Evolutionary conservation across 1,140 invertebrate genomes (phyloP).

Genomic region (Saxidomus purpurata): DNA sequence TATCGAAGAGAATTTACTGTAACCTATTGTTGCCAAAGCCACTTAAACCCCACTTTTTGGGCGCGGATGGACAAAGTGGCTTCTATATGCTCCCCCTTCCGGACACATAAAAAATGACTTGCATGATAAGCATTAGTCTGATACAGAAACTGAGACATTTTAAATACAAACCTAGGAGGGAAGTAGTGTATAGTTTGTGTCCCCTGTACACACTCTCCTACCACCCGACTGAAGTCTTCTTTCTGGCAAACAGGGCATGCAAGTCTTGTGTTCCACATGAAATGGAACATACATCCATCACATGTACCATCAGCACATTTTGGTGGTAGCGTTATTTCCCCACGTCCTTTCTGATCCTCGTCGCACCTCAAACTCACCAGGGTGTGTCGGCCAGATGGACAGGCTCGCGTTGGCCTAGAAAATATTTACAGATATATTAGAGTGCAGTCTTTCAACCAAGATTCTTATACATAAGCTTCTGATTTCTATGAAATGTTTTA

Average conservation of each 20-base stretch:
- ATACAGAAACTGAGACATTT: neutral
- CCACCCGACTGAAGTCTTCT: conserved; percentile 86
- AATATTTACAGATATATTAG: no score
- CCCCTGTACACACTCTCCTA: conserved; percentile 88
- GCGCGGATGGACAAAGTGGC: no score
- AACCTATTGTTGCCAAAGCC: no score
- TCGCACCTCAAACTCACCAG: conserved; percentile 87
- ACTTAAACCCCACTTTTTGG: no score
- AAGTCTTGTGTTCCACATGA: conserved; percentile 87
- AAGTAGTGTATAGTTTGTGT: conserved; percentile 88
- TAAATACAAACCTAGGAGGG: conserved; percentile 86
- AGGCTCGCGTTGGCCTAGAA: conserved; percentile 87
- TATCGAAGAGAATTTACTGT: no score
- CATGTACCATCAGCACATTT: conserved; percentile 90
- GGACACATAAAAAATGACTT: no score
- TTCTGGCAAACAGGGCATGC: conserved; percentile 88
- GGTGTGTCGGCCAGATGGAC: conserved; percentile 88
- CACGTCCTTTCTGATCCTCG: conserved; percentile 84
- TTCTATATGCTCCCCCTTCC: no score
- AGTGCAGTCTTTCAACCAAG: no score
- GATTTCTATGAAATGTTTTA: no score
- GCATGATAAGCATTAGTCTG: no score
- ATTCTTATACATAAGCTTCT: no score
- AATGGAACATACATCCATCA: conserved; percentile 90
- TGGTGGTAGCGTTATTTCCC: conserved; percentile 86